Evolutionary conservation across 1,140 invertebrate species (phyloP).

Genomic region (Globodera rostochiensis): DNA sequence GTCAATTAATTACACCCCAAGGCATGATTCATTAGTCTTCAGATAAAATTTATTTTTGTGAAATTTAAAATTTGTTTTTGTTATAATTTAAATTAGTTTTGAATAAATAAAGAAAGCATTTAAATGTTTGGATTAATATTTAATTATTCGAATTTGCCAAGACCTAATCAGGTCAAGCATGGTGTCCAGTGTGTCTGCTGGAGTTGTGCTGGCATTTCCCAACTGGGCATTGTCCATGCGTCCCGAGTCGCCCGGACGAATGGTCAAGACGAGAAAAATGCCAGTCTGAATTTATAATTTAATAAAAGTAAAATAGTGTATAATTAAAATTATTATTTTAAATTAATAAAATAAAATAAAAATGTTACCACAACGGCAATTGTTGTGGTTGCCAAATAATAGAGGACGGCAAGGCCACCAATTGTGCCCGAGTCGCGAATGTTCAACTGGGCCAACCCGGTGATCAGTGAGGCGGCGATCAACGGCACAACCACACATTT

Average conservation of each 20-base stretch:
- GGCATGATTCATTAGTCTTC: too few species aligned
- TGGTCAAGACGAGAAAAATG: conserved; percentile 68
- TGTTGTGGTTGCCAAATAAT: conserved; percentile 69
- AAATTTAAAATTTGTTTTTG: too few species aligned
- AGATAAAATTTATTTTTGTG: too few species aligned
- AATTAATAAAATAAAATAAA: not conserved
- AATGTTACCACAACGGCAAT: conserved; percentile 66
- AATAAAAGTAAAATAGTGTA: too few species aligned
- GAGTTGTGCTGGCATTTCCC: not conserved
- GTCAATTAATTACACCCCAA: not conserved
- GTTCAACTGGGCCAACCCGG: conserved; percentile 59
- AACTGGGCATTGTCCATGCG: not conserved
- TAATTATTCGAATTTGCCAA: not conserved
- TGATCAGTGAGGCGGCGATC: conserved; percentile 68
- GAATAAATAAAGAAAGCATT: too few species aligned
- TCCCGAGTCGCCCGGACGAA: conserved; percentile 67
- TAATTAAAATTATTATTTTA: too few species aligned
- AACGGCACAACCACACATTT: conserved; percentile 70
- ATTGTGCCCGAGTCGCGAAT: conserved; percentile 67
- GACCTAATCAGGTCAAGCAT: conserved; percentile 90
- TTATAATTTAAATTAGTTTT: too few species aligned
- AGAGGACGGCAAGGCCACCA: conserved; percentile 67
- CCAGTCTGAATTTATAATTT: conserved; percentile 66
- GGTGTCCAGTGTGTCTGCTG: conserved; percentile 82
- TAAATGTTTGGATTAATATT: too few species aligned